phyloP scores from a whole-genome alignment of 2,888 invertebrate species.

The Leptarthrus brevirostris region DNA sequence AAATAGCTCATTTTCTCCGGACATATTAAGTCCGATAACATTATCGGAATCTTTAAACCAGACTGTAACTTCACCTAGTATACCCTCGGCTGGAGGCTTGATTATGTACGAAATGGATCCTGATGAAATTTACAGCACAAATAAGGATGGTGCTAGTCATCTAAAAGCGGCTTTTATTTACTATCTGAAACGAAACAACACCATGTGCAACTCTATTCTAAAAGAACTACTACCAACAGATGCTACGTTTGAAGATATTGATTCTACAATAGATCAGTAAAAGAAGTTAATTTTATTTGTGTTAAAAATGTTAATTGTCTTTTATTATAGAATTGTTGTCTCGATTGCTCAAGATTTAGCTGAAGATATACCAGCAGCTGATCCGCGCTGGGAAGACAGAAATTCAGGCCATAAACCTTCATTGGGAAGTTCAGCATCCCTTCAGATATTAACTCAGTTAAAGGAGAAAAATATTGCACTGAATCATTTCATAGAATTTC shows the following conservation, averaged over 20 bases:
- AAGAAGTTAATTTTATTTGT: conserved; percentile 13
- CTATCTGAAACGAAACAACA: conserved; percentile 73
- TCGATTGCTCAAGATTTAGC: conserved; percentile 81
- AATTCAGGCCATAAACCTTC: conserved; percentile 65
- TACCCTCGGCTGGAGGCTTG: conserved; percentile 69
- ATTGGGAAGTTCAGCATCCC: conserved; percentile 79
- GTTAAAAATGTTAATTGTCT: background rate
- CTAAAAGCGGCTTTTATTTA: conserved; percentile 84
- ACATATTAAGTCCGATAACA: conserved; percentile 58
- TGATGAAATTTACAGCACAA: conserved; percentile 71
- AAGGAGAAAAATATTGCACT: conserved; percentile 88
- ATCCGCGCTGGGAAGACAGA: conserved; percentile 75
- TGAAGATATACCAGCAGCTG: conserved; percentile 89
- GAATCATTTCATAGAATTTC: conserved; percentile 80
- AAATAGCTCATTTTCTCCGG: conserved; percentile 59
- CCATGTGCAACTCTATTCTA: conserved; percentile 66
- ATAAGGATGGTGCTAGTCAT: conserved; percentile 70
- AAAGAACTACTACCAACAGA: conserved; percentile 67
- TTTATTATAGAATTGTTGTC: conserved; percentile 72
- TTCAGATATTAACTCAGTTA: conserved; percentile 87
- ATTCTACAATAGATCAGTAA: conserved; percentile 62
- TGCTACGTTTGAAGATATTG: conserved; percentile 58
- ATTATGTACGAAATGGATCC: conserved; percentile 78
- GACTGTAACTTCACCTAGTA: conserved; percentile 64
- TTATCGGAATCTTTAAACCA: conserved; percentile 55